Evolutionary conservation across 53 echinoderm and acorn worm genomes (phyloP).

Genomic region (Astropecten irregularis): DNA sequence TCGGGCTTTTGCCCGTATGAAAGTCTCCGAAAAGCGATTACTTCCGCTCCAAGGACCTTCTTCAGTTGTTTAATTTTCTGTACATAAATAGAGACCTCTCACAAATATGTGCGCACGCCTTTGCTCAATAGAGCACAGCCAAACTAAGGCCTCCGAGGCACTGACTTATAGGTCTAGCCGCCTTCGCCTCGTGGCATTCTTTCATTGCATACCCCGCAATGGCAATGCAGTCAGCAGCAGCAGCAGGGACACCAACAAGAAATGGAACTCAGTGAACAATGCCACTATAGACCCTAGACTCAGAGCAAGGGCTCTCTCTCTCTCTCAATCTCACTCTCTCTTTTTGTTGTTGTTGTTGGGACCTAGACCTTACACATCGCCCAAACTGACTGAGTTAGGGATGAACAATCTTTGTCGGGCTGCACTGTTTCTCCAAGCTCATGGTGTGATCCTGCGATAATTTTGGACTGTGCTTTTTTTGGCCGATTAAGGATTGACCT

Average conservation of each 20-base stretch:
- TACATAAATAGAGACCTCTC: slow-evolving; percentile 66
- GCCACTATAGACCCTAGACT: slow-evolving; percentile 18
- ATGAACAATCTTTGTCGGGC: background rate
- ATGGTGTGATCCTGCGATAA: no score
- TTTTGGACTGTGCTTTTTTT: no score
- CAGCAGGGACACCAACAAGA: no score
- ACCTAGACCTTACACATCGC: background rate
- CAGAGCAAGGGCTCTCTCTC: no score
- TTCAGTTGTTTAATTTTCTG: slow-evolving; percentile 74
- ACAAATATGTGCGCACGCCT: slow-evolving; percentile 70
- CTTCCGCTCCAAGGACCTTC: slow-evolving; percentile 71
- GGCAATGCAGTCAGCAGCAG: background rate
- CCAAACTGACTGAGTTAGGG: slow-evolving; percentile 2
- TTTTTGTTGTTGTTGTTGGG: slow-evolving; percentile 33
- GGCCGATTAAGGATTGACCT: no score
- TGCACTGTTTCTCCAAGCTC: no score
- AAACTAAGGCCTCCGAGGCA: slow-evolving; percentile 55
- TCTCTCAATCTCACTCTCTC: no score
- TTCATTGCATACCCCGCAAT: slow-evolving; percentile 16
- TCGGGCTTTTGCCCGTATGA: slow-evolving; percentile 52
- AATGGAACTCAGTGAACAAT: no score
- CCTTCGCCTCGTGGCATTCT: slow-evolving; percentile 59
- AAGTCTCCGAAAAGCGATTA: slow-evolving; percentile 71
- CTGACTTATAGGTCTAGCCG: slow-evolving; percentile 67
- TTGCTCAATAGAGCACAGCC: slow-evolving; percentile 70